Conservation (phyloP, 2,113 vertebrate species). For the Ovis aries region ARS-UI_Ramb_v3.0 NC_056067.1:822501-823000, state of each 20-base stretch:
- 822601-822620: neutral
- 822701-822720: fast-evolving
- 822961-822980: neutral
- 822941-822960: neutral
- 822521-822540: neutral
- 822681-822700: too few species aligned
- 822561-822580: neutral
- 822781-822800: neutral
- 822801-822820: fast-evolving
- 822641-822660: fast-evolving
- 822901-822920: neutral
- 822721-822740: neutral
- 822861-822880: fast-evolving
- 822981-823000: neutral
- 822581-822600: too few species aligned
- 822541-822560: neutral
- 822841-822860: fast-evolving
- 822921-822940: neutral
- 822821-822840: neutral
- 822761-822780: neutral
- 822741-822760: neutral
- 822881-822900: neutral
- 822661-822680: neutral
- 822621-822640: neutral
- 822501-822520: neutral